Conservation (phyloP, 2,113 vertebrate species). For the Nesoenas mayeri region DNA sequence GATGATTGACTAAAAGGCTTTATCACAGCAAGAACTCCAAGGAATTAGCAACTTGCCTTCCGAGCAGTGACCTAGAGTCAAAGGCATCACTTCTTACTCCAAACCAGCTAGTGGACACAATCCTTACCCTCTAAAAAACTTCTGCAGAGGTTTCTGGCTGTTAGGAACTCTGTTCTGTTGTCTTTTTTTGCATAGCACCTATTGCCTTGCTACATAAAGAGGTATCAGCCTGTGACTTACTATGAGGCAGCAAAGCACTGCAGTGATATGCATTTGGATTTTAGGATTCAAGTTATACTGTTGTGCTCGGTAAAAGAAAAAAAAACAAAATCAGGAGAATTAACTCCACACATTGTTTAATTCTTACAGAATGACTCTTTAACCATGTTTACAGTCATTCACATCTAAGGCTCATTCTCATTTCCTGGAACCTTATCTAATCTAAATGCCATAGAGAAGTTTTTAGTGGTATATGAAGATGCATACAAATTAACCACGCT, state of each 20-base stretch:
- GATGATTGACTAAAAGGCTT: not conserved
- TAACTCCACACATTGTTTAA: not conserved
- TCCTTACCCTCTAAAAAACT: not conserved
- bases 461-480: slow-evolving; percentile 13
- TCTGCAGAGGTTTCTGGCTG: not conserved
- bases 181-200: not conserved
- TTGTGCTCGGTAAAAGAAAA: not conserved
- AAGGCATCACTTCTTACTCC: not conserved
- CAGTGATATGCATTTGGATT: not conserved
- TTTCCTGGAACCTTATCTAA: slow-evolving; percentile 49
- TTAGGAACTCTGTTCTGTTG: not conserved
- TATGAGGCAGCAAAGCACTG: not conserved
- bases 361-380: not conserved
- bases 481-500: slow-evolving; percentile 7
- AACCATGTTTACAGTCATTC: slow-evolving; percentile 12
- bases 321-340: not conserved
- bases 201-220: not conserved
- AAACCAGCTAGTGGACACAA: not conserved
- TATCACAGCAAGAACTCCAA: not conserved
- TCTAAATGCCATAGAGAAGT: slow-evolving; percentile 11
- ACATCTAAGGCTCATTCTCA: not conserved
- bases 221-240: not conserved
- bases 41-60: not conserved
- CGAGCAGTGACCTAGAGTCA: not conserved
- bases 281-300: not conserved